Percentiles rank a stretch among this genome's conserved stretches.
These are phyloP conservation scores for Perizoma affinitatum DNA, from an alignment of 2,888 invertebrate species.

Conservation along the genomic window DNA sequence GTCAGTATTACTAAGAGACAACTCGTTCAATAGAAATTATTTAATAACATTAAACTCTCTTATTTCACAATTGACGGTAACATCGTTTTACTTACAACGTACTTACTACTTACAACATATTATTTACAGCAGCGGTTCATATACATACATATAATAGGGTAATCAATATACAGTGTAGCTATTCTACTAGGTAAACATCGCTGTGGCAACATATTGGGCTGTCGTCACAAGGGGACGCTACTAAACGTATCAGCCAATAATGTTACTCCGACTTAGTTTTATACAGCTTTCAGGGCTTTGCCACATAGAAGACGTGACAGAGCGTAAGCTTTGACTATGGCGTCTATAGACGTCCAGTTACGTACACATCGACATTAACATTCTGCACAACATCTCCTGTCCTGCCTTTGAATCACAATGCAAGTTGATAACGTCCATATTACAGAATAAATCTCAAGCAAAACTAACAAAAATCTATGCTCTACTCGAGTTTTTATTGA, in stretches of 20 bases:
- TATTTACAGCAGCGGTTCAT: slow-evolving; percentile 79
- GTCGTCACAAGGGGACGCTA: background rate
- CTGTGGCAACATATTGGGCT: slow-evolving; percentile 18
- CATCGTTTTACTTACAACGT: slow-evolving; percentile 84
- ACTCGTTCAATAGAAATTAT: slow-evolving; percentile 80
- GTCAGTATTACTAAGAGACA: slow-evolving; percentile 81
- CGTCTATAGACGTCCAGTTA: too few relatives aligned
- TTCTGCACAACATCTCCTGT: too few relatives aligned
- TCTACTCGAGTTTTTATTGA: too few relatives aligned
- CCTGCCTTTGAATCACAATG: too few relatives aligned
- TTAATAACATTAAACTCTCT: slow-evolving; percentile 84
- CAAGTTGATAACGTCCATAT: too few relatives aligned
- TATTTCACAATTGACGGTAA: slow-evolving; percentile 84
- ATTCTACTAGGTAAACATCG: slow-evolving; percentile 22
- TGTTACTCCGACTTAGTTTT: slow-evolving; percentile 16
- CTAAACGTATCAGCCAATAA: slow-evolving; percentile 17
- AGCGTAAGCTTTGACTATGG: background rate
- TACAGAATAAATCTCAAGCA: too few relatives aligned
- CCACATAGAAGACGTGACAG: slow-evolving; percentile 5
- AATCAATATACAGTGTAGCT: slow-evolving; percentile 38
- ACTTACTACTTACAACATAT: too few relatives aligned
- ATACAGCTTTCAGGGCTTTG: slow-evolving; percentile 6
- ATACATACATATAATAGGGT: slow-evolving; percentile 61
- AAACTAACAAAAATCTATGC: too few relatives aligned
- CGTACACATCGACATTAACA: too few relatives aligned